These are phyloP conservation scores for Frieseomelitta varia DNA, from an alignment of 1,140 invertebrate species.

Conservation along the genomic window DNA sequence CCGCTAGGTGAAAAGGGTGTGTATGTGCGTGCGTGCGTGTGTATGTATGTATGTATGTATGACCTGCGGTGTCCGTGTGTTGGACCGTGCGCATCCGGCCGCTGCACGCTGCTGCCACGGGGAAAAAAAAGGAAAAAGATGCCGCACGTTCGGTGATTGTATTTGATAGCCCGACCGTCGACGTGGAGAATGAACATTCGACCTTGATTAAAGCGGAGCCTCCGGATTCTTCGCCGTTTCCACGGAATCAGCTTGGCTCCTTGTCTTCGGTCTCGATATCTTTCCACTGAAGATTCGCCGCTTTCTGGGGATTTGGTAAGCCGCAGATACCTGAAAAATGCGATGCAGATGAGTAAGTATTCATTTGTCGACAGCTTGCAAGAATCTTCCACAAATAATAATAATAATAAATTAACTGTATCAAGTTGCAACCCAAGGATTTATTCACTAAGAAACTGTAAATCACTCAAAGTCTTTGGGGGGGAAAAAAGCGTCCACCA, in stretches of 20 bases:
- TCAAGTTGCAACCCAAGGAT: no score
- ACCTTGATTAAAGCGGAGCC: constrained; percentile 63
- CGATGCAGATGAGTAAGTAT: not conserved
- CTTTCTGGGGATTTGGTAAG: not conserved
- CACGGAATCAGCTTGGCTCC: not conserved
- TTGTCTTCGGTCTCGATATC: not conserved
- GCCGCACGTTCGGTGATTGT: constrained; percentile 62
- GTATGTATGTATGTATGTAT: no score
- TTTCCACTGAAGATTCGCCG: not conserved
- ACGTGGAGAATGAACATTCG: constrained; percentile 61
- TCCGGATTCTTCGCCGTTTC: constrained; percentile 7
- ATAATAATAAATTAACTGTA: no score
- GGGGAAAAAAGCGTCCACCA: not conserved
- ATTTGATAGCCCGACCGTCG: constrained; percentile 66
- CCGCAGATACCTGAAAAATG: not conserved
- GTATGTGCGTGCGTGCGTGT: not conserved
- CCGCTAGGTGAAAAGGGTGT: constrained; percentile 23
- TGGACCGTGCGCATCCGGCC: not conserved
- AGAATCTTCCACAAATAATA: no score
- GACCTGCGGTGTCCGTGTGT: not conserved
- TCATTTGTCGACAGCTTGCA: no score
- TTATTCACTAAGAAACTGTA: no score
- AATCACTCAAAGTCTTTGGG: no score
- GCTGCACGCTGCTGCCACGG: not conserved
- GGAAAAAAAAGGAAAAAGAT: constrained; percentile 43